These are phyloP conservation scores for Actinemys pallida DNA, from an alignment of 2,113 vertebrate genomes.

Conservation along the genomic window DNA sequence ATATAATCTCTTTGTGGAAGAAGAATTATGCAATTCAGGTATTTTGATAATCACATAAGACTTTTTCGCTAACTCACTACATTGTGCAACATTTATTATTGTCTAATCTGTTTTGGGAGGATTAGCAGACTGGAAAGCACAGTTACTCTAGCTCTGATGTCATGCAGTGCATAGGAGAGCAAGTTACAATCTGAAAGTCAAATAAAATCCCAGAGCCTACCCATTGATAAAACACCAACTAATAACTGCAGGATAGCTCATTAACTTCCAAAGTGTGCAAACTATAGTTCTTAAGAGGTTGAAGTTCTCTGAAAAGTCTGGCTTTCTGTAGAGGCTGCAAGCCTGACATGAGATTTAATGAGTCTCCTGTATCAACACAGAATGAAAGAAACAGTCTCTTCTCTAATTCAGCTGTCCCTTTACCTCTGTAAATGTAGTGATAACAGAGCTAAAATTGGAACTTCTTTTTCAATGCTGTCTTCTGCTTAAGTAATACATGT, in stretches of 20 bases:
- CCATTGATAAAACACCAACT: constrained; percentile 37
- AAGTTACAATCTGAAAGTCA: constrained; percentile 45
- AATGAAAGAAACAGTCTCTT: constrained; percentile 15
- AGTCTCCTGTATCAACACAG: constrained; percentile 24
- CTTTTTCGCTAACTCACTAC: background rate
- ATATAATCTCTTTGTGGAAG: background rate
- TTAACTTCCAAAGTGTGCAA: constrained; percentile 50
- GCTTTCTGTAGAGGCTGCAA: constrained; percentile 48
- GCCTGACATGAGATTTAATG: constrained; percentile 45
- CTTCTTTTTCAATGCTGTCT: background rate
- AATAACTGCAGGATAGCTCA: constrained; percentile 55
- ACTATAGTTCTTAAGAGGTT: constrained; percentile 24
- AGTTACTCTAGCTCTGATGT: constrained; percentile 8
- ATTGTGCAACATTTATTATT: background rate
- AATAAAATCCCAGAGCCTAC: constrained; percentile 51
- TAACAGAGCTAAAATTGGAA: background rate
- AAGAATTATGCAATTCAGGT: background rate
- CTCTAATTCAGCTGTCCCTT: constrained; percentile 35
- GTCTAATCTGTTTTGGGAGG: background rate
- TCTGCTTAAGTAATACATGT: background rate
- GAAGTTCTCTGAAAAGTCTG: constrained; percentile 34
- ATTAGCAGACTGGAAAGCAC: background rate
- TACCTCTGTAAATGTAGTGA: background rate
- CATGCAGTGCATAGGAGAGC: background rate
- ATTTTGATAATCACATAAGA: background rate